Conservation (phyloP, 2,888 invertebrate genomes). For the Operophtera brumata region DNA sequence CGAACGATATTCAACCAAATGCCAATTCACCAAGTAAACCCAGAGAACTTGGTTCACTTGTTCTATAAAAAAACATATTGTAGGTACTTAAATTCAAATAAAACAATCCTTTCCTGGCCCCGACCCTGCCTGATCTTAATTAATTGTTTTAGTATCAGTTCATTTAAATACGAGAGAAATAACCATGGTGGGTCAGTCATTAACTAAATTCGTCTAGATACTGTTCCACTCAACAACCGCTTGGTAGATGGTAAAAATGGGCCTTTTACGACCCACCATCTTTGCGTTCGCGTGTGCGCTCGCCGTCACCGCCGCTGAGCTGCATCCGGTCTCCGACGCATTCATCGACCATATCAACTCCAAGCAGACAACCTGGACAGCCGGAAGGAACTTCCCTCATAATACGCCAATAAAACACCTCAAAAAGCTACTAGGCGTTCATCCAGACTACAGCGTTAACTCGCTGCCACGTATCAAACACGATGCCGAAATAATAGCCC, state of each 20-base stretch:
- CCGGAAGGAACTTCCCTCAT: conserved; percentile 87
- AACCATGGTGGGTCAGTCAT: neutral
- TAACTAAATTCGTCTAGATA: neutral
- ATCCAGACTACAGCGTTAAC: conserved; percentile 79
- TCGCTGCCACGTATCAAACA: conserved; percentile 64
- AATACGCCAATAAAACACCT: conserved; percentile 82
- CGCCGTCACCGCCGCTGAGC: conserved; percentile 40
- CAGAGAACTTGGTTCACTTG: too few relatives aligned
- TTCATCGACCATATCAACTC: conserved; percentile 86
- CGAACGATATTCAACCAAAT: too few relatives aligned
- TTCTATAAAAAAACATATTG: too few relatives aligned
- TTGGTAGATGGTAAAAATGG: neutral
- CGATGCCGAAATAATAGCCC: conserved; percentile 55
- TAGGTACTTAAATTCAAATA: too few relatives aligned
- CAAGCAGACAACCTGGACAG: conserved; percentile 86
- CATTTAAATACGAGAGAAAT: neutral
- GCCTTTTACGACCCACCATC: conserved; percentile 41
- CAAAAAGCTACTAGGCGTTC: conserved; percentile 85
- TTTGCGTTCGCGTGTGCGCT: conserved; percentile 52
- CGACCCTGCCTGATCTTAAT: neutral
- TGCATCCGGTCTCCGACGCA: conserved; percentile 84
- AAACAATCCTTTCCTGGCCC: neutral
- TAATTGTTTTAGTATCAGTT: neutral
- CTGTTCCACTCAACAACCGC: neutral
- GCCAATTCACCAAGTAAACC: too few relatives aligned